Evolutionary conservation across 2,113 vertebrate genomes (phyloP), one percentile per base, ranked within the genome.

Genomic region (Tauraco erythrolophus): DNA sequence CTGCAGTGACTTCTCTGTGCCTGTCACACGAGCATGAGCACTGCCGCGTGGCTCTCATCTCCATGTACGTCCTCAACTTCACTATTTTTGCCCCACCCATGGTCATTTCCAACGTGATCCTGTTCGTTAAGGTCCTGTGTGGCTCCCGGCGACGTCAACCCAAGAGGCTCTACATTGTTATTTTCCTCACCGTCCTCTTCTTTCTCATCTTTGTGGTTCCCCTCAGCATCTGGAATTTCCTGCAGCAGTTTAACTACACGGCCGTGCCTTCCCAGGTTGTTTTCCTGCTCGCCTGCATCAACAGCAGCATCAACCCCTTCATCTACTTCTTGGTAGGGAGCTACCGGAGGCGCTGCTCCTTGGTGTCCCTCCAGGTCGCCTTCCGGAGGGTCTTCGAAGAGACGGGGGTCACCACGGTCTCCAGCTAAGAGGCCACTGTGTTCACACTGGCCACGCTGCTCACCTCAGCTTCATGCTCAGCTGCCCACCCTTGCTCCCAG

Each of bases 101-200:
- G 97, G 16, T 88, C 19, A 45, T 97, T 65, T 81, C 96, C 2
- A 90, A 90, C 10, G 64, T 92, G 37, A 37, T 96, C 53, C 97
- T 97, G 53, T 75, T 85, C 88, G 61, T 97, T 94, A 37, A 94
- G 97, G 1, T 96, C 89, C 88, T 88, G 79, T 98, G 98, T 51
- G 76, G 94, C 33, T 56, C 82, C 48, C 18, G 7, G 39, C 48
- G 1, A 4, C 69, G n/a, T 8, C 69, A 74, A 5, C 39, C 58
- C 22, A 31, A 19, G 39, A 74, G 41, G 48, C 39, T 84, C 69
- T 74, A 37, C 27, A 46, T 56, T 7, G 69, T 74, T 16, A 84
- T 84, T 48, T 74, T 64, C 48, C 58, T 84, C 82, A 84, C 68
- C 3, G 48, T 84, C 57, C 31, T 84, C 58, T 72, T 62, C 58